These are phyloP conservation scores for Ornithoptera priamus DNA, from an alignment of 2,888 invertebrate genomes.

Conservation along the genomic window DNA sequence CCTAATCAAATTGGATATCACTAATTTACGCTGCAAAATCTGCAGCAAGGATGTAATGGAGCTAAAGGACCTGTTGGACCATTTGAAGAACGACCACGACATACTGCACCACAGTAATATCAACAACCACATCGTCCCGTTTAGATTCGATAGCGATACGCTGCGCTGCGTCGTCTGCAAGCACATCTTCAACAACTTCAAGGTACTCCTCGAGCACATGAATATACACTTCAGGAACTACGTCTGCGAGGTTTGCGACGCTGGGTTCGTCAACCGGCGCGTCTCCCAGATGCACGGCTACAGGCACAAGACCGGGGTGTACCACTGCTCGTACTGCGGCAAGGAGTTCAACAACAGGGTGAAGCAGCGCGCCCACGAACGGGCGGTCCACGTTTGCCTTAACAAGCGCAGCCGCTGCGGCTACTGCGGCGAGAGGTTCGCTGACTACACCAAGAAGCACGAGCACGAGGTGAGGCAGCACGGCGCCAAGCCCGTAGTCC, in stretches of 20 bases:
- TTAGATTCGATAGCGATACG: conserved; percentile 45
- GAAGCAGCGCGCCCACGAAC: conserved; percentile 63
- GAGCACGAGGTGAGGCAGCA: conserved; percentile 59
- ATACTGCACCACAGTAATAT: conserved; percentile 42
- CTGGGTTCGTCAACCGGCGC: conserved; percentile 48
- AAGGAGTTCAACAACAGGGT: conserved; percentile 67
- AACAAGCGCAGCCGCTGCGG: conserved; percentile 51
- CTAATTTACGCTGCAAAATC: conserved; percentile 33
- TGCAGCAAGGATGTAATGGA: conserved; percentile 32
- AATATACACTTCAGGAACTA: conserved; percentile 52
- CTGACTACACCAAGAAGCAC: conserved; percentile 62
- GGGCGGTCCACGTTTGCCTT: conserved; percentile 52
- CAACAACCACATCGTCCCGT: conserved; percentile 47
- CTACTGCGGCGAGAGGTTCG: conserved; percentile 55
- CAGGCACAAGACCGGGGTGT: conserved; percentile 50
- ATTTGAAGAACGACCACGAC: conserved; percentile 42
- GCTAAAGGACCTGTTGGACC: conserved; percentile 41
- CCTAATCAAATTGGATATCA: conserved; percentile 36
- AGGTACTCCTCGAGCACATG: conserved; percentile 52
- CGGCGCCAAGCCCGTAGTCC: conserved; percentile 57
- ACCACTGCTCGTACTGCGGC: conserved; percentile 59
- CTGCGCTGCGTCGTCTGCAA: conserved; percentile 48
- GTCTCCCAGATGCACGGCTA: conserved; percentile 48
- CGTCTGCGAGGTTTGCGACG: conserved; percentile 49
- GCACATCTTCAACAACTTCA: conserved; percentile 45